Conservation (phyloP, 1,140 invertebrate genomes). For the Trachymyrmex septentrionalis region DNA sequence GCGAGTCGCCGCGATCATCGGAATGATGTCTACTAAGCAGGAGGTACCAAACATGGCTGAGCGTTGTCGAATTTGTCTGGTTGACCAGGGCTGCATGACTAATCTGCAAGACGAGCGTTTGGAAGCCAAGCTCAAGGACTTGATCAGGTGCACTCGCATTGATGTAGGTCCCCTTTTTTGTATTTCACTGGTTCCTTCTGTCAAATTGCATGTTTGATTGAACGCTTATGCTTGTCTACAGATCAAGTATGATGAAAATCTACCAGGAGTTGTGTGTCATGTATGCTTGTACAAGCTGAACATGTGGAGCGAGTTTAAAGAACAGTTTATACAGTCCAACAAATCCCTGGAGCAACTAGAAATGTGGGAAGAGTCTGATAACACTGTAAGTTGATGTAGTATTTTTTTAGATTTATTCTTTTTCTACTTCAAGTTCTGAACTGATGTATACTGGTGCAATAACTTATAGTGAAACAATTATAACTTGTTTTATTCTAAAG, state of each 20-base stretch:
- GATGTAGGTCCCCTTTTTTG: conserved; percentile 76
- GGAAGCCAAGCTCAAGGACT: conserved; percentile 75
- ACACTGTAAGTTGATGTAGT: conserved; percentile 67
- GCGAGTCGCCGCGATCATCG: too few relatives aligned
- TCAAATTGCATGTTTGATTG: not conserved
- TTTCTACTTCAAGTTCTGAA: too few relatives aligned
- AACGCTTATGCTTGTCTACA: conserved; percentile 48
- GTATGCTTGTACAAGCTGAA: conserved; percentile 84
- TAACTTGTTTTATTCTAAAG: too few relatives aligned
- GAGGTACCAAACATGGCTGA: conserved; percentile 73
- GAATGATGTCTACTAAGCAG: conserved; percentile 77
- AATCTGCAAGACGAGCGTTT: conserved; percentile 75
- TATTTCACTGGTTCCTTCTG: not conserved
- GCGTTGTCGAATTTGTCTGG: conserved; percentile 82
- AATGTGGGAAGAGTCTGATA: conserved; percentile 71
- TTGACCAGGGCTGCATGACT: conserved; percentile 78
- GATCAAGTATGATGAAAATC: conserved; percentile 78
- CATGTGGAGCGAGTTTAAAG: conserved; percentile 83
- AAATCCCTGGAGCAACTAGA: conserved; percentile 77
- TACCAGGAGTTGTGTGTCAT: conserved; percentile 82
- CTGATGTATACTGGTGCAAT: too few relatives aligned
- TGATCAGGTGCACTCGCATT: conserved; percentile 78
- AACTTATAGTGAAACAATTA: too few relatives aligned
- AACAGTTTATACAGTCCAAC: conserved; percentile 80
- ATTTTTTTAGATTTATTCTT: not conserved